Base-by-base conservation (phyloP, 2,797 vertebrate genomes). In the Bradypodion pumilum region DNA sequence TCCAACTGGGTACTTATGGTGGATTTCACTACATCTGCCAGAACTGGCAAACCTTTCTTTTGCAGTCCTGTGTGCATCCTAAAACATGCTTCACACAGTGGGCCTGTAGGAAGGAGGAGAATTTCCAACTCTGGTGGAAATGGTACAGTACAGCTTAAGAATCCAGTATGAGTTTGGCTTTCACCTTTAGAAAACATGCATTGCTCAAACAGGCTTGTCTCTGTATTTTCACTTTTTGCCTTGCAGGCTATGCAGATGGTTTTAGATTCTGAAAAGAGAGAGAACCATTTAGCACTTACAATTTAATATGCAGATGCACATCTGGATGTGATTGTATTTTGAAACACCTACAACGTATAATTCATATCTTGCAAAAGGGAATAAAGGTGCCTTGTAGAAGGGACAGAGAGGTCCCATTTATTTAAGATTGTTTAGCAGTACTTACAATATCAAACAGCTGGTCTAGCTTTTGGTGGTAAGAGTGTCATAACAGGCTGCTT, bases 181-280 rank as follows among this genome's bases (percentile, higher is more conserved):
- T 49, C 46, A 49, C 46, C 6, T 49, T 49, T 25, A 25, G 60
- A 68, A 68, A 79, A 79, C 7, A 32, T 25, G 49, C 49, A 7
- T 27, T 69, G 27, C 56, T 52, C 59, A 75, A 46, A 60, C 35
- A 65, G 37, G 23, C 44, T 81, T 68, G 73, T 42, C 35, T 63
- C 35, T 27, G 32, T 40, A 32, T n/a, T 70, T n/a, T 72, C 32
- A 13, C n/a, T 88, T 85, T 87, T 59, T 42, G 35, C 65, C 56
- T 81, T 90, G 86, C 76, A 79, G 91, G 70, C 84, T 75, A 29
- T 42, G 75, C 73, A 87, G 56, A 60, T 59, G 74, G 44, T 89
- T 87, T 91, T 2, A 0, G 87, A 80, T 35, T n/a, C 65, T 25
- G 0, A 85, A 90, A 10, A 62, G 23, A n/a, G 21, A 25, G 46